phyloP scores from a whole-genome alignment of 2,113 vertebrate species.

The Aphyosemion australe region DNA sequence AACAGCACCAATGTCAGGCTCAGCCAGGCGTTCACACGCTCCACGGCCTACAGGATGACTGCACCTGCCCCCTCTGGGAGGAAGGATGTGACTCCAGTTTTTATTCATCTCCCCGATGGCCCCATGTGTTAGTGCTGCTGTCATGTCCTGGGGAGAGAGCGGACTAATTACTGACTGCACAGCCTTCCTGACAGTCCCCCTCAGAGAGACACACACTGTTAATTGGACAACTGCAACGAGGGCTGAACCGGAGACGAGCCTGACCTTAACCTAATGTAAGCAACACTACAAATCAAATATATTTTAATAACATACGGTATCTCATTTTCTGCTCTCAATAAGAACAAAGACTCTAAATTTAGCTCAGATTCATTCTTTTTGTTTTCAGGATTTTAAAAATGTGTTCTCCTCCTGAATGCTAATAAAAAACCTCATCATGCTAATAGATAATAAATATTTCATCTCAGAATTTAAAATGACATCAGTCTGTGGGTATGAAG shows the following conservation, averaged over 20 bases:
- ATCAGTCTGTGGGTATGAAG: too few species aligned
- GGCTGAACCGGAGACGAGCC: constrained; percentile 51
- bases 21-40: constrained; percentile 30
- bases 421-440: too few species aligned
- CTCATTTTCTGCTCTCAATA: not conserved
- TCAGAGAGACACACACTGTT: constrained; percentile 56
- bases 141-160: constrained; percentile 67
- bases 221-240: constrained; percentile 69
- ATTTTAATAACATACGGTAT: constrained; percentile 1
- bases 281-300: constrained; percentile 35
- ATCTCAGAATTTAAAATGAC: not conserved
- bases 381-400: not conserved
- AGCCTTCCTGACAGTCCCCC: constrained; percentile 64
- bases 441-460: constrained; percentile 1
- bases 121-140: constrained; percentile 65
- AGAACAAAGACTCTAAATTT: not conserved
- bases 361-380: constrained; percentile 4
- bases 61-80: constrained; percentile 54
- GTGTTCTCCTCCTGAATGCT: not conserved
- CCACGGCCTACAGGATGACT: constrained; percentile 39
- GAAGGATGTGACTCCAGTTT: constrained; percentile 62
- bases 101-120: constrained; percentile 54
- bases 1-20: constrained; percentile 13
- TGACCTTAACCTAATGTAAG: constrained; percentile 57
- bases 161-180: constrained; percentile 73